Evolutionary conservation across 2,888 invertebrate genomes (phyloP), one percentile per base, ranked within the genome.

Genomic region (Vesta saturnalis): DNA sequence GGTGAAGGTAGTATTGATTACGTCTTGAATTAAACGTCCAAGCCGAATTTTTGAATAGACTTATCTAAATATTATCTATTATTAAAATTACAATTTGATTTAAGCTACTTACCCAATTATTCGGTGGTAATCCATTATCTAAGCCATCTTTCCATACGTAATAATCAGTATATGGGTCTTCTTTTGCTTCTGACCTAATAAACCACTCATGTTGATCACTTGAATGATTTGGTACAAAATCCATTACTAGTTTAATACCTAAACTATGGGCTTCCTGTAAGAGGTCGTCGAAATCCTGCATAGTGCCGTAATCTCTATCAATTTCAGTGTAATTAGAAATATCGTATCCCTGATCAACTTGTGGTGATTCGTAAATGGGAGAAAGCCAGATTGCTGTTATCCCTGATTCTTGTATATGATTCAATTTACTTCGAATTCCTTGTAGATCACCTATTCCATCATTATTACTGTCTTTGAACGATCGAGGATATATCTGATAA

Each of bases 281-380:
- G 6, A 94, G 80, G 0, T 85, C 81, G 1, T 87, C 85, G 59
- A 95, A 92, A 81, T 95, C 94, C 0, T 84, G 85, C 82, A 94
- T 84, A 0, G 88, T 91, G 0, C 95, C 95, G 78, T 91, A 95
- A 60, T 88, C 87, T 0, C 89, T 82, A 73, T 94, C 91, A 30
- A 96, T 89, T 16, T 87, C 86, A 62, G 85, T 89, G 82, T 92
- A 95, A 83, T 95, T 88, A 19, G 91, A 89, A 75, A 96, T 92
- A 79, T 96, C 96, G 76, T 96, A 96, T 0, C 96, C 96, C 80
- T 93, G 92, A 84, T 96, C 96, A 0, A 89, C 86, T 92, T 94
- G 92, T 0, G 95, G 95, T 0, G 94, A 94, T 64, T 86, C 85
- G 83, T 91, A 94, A 76, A 96, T 92, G 0, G 96, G 95, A 0